Base-by-base conservation (phyloP, 2,797 vertebrate genomes). In the Steatocranus sp. region DNA sequence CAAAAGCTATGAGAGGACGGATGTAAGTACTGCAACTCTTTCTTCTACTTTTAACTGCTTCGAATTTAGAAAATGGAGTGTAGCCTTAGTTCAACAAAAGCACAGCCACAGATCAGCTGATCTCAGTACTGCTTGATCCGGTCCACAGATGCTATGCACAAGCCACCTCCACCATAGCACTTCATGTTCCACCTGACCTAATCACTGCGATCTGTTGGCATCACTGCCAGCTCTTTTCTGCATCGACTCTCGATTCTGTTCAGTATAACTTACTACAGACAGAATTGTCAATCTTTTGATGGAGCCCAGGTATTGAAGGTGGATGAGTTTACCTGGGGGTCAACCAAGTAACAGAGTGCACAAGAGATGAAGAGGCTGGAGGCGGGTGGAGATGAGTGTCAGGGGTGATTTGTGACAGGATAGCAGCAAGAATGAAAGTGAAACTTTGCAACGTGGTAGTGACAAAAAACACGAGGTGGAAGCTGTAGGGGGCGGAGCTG, bases 1-100 rank as follows among this genome's bases (percentile, higher is more conserved):
- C 98, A 87, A 99, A 99, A 95, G 98, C 98, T 11, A 96, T 99
- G 94, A 96, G 98, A 84, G 98, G 98, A 88, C 97, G 98, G 73
- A 98, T 98, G 98, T 99, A 82, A 94, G 94, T 86, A 14, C 49
- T 7, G 4, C 2, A 5, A 23, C 11, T 58, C 7, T 6, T 17
- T 20, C 43, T 11, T 18, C n/a, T 32, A 20, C n/a, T 11, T 68
- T 50, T 14, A 58, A 11, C 46, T 3, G 4, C 36, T 73, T 27
- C 2, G 2, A n/a, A 12, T 73, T 30, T 73, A 30, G 43, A 73
- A 73, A n/a, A 48, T 46, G 23, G 15, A 46, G 38, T 0, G 38
- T 41, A 70, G 63, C 38, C 12, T 43, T 43, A 27, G 38, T 70
- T 46, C 66, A 46, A 11, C 63, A 18, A 34, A 2, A 34, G 56